Evolutionary conservation across 2,113 vertebrate species (phyloP).

Genomic region (Panurus biarmicus): DNA sequence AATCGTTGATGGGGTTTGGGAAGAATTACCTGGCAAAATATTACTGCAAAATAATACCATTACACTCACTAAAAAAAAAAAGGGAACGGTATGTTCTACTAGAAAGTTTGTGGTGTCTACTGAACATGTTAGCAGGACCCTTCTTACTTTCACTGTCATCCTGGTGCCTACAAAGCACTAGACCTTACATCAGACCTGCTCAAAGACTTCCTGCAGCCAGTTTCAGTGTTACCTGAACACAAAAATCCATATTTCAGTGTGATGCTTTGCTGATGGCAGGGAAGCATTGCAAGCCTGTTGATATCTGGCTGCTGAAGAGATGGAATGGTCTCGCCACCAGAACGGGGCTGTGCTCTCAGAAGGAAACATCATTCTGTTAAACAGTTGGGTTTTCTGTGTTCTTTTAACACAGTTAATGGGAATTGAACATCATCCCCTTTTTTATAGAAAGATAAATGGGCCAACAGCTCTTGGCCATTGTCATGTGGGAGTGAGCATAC

Average conservation of each 20-base stretch:
- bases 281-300: neutral
- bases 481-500: neutral
- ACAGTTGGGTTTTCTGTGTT: neutral
- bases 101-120: neutral
- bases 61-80: neutral
- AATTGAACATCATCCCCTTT: neutral
- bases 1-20: neutral
- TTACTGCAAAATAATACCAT: neutral
- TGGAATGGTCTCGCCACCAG: neutral
- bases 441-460: neutral
- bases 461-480: neutral
- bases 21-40: neutral
- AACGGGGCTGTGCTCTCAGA: neutral
- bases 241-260: neutral
- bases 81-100: neutral
- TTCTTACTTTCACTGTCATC: neutral
- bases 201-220: neutral
- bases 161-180: neutral
- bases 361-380: neutral
- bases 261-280: neutral
- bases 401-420: neutral
- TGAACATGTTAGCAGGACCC: neutral
- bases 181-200: neutral
- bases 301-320: neutral
- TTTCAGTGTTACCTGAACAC: neutral